Evolutionary conservation across 1,140 invertebrate genomes (phyloP).

Genomic region (Aphelenchoides avenae): DNA sequence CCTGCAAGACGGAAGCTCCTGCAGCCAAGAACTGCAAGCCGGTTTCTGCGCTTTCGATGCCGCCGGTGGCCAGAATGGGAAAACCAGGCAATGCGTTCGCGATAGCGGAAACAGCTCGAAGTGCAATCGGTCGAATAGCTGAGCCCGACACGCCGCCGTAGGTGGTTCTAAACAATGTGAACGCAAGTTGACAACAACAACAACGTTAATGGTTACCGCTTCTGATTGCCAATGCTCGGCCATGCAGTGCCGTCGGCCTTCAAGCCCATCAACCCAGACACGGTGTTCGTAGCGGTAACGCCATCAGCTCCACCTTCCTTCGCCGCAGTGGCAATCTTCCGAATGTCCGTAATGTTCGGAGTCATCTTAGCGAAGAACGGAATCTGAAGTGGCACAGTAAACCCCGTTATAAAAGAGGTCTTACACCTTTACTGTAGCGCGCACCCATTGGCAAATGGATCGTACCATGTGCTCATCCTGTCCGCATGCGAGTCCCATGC

Average conservation of each 20-base stretch:
- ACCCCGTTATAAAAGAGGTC: constrained; percentile 3
- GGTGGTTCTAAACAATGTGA: constrained; percentile 68
- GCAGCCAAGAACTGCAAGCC: constrained; percentile 85
- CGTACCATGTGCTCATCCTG: constrained; percentile 81
- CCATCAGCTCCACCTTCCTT: constrained; percentile 83
- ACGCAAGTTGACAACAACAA: neutral
- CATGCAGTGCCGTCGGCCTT: constrained; percentile 75
- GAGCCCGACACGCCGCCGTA: constrained; percentile 95
- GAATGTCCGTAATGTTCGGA: constrained; percentile 92
- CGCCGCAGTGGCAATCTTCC: constrained; percentile 80
- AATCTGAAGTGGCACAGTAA: constrained; percentile 73
- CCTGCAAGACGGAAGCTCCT: constrained; percentile 83
- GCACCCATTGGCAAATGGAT: constrained; percentile 84
- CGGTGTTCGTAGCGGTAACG: constrained; percentile 93
- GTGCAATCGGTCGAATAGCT: constrained; percentile 83
- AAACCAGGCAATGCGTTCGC: constrained; percentile 64
- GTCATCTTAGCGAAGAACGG: constrained; percentile 98
- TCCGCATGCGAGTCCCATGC: constrained; percentile 95
- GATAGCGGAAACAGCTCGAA: constrained; percentile 63
- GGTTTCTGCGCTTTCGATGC: constrained; percentile 89
- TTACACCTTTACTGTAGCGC: constrained; percentile 60
- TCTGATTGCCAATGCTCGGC: constrained; percentile 75
- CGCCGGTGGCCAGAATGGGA: constrained; percentile 86
- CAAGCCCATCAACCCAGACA: constrained; percentile 84
- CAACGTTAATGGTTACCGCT: neutral